Percentiles rank a stretch among this genome's conserved stretches.
Evolutionary conservation across 2,113 vertebrate genomes (phyloP).

Genomic region (Sphyrna mokarran): DNA sequence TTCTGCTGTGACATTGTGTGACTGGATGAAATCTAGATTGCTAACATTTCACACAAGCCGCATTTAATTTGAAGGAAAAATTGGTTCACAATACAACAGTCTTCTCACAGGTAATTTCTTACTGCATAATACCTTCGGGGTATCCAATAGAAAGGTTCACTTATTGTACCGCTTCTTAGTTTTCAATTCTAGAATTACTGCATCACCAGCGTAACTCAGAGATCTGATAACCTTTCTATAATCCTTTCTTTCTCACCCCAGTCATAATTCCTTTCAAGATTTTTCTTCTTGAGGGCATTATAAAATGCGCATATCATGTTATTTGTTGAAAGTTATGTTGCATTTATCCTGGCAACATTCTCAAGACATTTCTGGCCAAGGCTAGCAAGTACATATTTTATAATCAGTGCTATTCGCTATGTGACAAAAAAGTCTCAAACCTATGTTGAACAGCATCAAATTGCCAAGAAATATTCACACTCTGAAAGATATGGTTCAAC

Average conservation of each 20-base stretch:
- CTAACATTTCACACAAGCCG: conserved; percentile 1
- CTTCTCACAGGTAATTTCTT: conserved; percentile 20
- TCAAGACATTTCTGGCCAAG: not conserved
- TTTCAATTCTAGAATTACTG: conserved; percentile 14
- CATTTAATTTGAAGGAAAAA: conserved; percentile 7
- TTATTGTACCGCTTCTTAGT: conserved; percentile 9
- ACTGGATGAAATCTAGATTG: not conserved
- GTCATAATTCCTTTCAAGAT: not conserved
- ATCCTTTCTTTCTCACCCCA: not conserved
- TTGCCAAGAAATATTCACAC: not conserved
- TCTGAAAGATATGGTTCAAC: not conserved
- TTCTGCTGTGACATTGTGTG: not conserved
- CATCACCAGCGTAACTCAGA: conserved; percentile 11
- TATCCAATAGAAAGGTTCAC: conserved; percentile 1
- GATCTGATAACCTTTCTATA: not conserved
- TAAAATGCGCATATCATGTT: not conserved
- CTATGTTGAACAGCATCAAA: not conserved
- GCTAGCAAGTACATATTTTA: not conserved
- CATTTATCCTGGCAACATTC: not conserved
- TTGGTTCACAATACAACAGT: conserved; percentile 29
- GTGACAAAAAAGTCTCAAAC: conserved; percentile 1
- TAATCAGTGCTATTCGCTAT: not conserved
- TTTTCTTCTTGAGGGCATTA: not conserved
- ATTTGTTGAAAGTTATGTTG: not conserved
- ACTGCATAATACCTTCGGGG: not conserved